Evolutionary conservation across 64 coral and sea anemone species (phyloP).

Genomic region (Pocillopora verrucosa): DNA sequence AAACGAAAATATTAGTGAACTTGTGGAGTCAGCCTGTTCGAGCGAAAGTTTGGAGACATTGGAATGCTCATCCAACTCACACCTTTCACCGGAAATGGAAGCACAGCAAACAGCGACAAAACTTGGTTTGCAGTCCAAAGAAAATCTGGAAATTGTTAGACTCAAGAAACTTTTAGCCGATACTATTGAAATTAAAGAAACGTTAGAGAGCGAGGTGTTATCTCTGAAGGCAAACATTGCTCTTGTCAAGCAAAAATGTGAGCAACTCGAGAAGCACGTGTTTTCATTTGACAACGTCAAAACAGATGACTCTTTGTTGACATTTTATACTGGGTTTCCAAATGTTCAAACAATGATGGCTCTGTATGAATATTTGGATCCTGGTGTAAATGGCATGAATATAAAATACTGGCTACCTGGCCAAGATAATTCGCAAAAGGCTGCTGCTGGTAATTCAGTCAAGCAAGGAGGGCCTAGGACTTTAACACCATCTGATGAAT

Average conservation of each 20-base stretch:
- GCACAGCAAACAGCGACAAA: background rate
- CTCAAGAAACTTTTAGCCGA: background rate
- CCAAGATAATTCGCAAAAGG: background rate
- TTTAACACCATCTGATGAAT: conserved; percentile 6
- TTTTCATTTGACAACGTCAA: conserved; percentile 14
- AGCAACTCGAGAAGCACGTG: background rate
- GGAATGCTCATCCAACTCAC: background rate
- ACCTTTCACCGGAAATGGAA: background rate
- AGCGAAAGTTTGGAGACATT: background rate
- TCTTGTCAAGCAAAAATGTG: conserved; percentile 8
- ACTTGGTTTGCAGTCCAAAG: background rate
- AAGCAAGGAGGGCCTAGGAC: conserved; percentile 31
- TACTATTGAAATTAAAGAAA: conserved; percentile 11
- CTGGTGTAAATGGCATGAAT: conserved; percentile 10
- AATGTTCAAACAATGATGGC: background rate
- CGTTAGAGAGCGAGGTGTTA: background rate
- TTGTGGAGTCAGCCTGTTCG: background rate
- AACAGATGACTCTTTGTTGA: conserved; percentile 8
- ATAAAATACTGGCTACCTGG: conserved; percentile 12
- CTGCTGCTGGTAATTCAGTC: background rate
- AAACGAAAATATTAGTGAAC: background rate
- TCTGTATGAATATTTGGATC: conserved; percentile 10
- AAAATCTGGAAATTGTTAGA: background rate
- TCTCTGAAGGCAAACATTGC: background rate
- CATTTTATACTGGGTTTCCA: conserved; percentile 26